Conservation (phyloP, 2,797 vertebrate species). For the Diglossa cyanea region DNA sequence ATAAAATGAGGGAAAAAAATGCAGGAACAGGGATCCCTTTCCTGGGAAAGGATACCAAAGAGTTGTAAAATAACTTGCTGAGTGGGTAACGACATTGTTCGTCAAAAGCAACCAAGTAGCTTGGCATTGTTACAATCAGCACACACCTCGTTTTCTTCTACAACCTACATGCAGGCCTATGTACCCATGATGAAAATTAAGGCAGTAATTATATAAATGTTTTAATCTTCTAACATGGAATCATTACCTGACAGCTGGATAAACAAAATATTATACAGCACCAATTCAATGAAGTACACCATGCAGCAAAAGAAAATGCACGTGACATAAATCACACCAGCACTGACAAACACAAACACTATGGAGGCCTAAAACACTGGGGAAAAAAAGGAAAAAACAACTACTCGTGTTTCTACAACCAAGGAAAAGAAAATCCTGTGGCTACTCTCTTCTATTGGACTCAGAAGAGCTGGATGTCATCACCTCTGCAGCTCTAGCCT, state of each 20-base stretch:
- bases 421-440: background rate
- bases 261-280: background rate
- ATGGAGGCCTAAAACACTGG: background rate
- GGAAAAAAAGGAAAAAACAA: background rate
- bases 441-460: background rate
- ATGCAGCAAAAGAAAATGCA: background rate
- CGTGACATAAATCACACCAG: background rate
- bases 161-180: background rate
- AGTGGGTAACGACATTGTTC: background rate
- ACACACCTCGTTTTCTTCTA: background rate
- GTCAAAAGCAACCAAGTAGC: background rate
- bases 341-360: background rate
- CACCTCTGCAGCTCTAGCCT: conserved; percentile 84
- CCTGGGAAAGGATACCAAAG: background rate
- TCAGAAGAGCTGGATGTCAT: background rate
- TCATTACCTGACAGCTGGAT: background rate
- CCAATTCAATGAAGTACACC: background rate
- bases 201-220: background rate
- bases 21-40: background rate
- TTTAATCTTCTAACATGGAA: background rate
- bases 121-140: background rate
- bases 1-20: background rate
- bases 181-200: background rate
- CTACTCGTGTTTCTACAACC: background rate
- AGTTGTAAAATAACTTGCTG: background rate